Base-by-base conservation (phyloP, 2,888 invertebrate genomes). In the Coenonympha arcania region DNA sequence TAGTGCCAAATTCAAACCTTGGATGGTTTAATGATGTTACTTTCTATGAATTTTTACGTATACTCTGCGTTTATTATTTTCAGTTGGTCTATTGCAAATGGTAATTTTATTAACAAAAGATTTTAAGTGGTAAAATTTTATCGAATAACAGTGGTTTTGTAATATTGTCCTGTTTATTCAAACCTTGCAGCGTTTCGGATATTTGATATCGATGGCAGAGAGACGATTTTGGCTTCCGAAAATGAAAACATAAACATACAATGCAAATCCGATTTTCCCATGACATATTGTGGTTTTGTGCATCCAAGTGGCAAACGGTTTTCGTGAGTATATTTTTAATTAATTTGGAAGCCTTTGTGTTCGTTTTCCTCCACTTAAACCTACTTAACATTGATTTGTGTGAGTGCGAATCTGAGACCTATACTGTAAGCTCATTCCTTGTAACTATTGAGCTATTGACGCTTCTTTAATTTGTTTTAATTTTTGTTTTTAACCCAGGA, bases 241-340 rank as follows among this genome's bases (percentile, higher is more conserved):
- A 73, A 76, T 52, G 84, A 85, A 56, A 56, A 60, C 1, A 64
- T 87, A 28, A 67, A 58, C 30, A 74, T 87, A 54, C 66, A 75
- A 56, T 87, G 86, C 53, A 71, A 69, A 45, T 66, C 78, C 1
- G 73, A 79, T 40, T 68, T 66, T 50, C 71, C 78, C 0, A 79
- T 87, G 70, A 66, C 71, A 1, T 86, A 87, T 54, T 87, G 87
- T 62, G 85, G 81, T 9, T 79, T 87, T 47, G 65, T 77, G 30
- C 76, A 85, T 64, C 83, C 86, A 0, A 74, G 64, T 53, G 85
- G 84, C 8, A 78, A 71, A 39, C 65, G 85, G 69, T 86, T 66
- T 64, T 81, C 85, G 85, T 86, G 66, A 80, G 85, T 77, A 50
- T 30, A 33, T 16, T 18, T 31, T 16, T 15, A n/a, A n/a, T n/a